Evolutionary conservation across 2,113 vertebrate species (phyloP).

Genomic region (Toxotes chatareus): DNA sequence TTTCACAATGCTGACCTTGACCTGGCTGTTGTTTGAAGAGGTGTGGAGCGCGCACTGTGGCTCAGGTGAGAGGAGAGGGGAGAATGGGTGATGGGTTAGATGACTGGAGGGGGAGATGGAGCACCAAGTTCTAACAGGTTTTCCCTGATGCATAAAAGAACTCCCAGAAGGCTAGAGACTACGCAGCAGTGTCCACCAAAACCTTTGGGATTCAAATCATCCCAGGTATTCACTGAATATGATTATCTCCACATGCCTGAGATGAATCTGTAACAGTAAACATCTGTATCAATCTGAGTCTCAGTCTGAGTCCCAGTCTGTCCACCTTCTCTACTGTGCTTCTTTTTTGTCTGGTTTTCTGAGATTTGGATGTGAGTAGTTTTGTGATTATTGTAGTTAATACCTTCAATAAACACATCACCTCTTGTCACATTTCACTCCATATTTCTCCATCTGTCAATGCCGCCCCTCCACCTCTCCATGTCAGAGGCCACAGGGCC

Average conservation of each 20-base stretch:
- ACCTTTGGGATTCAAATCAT: constrained; percentile 35
- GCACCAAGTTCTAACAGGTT: constrained; percentile 36
- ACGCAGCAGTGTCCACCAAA: constrained; percentile 7
- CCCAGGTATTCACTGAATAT: constrained; percentile 32
- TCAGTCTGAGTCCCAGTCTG: not conserved
- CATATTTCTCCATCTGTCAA: constrained; percentile 5
- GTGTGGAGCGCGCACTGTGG: constrained; percentile 6
- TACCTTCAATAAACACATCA: not conserved
- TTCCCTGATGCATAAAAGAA: constrained; percentile 51
- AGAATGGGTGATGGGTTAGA: constrained; percentile 3
- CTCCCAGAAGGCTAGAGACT: constrained; percentile 15
- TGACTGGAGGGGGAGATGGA: constrained; percentile 16
- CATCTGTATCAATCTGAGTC: constrained; percentile 4
- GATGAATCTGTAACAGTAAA: not conserved
- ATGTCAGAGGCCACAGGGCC: constrained; percentile 4
- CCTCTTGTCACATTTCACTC: not conserved
- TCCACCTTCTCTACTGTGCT: not conserved
- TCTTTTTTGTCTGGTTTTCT: not conserved
- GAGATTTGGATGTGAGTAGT: not conserved
- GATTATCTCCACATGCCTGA: constrained; percentile 10
- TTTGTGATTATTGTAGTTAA: not conserved
- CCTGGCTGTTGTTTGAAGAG: constrained; percentile 64
- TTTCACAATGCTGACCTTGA: constrained; percentile 62
- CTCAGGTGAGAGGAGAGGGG: constrained; percentile 38
- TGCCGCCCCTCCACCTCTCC: not conserved